A percentile compares a stretch with the other conserved stretches of the same genome.
phyloP scores from a whole-genome alignment of 1,140 invertebrate species.

The Laodelphax striatellus region DNA sequence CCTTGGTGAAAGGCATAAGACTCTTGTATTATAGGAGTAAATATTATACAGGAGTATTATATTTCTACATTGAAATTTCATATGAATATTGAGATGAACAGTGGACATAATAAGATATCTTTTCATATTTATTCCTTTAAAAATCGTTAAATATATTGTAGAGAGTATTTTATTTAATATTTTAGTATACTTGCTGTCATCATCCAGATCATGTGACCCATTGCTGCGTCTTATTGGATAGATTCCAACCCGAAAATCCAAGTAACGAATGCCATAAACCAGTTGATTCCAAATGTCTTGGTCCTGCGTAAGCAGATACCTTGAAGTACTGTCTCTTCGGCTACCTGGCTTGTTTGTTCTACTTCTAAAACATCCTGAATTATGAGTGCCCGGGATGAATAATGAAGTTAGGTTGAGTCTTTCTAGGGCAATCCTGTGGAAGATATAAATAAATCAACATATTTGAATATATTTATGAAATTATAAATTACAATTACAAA shows the following conservation, averaged over 20 bases:
- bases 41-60: too few species aligned
- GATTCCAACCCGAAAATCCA: slow-evolving; percentile 60
- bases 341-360: slow-evolving; percentile 29
- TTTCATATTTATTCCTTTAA: too few species aligned
- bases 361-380: slow-evolving; percentile 47
- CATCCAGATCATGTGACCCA: slow-evolving; percentile 4
- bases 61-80: too few species aligned
- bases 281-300: slow-evolving; percentile 65
- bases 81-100: too few species aligned
- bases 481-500: too few species aligned
- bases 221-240: slow-evolving; percentile 31
- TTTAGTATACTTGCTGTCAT: slow-evolving; percentile 24
- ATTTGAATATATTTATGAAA: too few species aligned
- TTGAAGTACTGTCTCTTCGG: slow-evolving; percentile 31
- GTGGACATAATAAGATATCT: too few species aligned
- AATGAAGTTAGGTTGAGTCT: slow-evolving; percentile 40
- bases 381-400: slow-evolving; percentile 57
- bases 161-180: not conserved
- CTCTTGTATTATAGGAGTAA: too few species aligned
- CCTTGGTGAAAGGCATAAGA: too few species aligned
- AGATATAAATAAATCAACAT: too few species aligned
- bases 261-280: slow-evolving; percentile 65
- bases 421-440: slow-evolving; percentile 36
- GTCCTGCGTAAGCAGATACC: slow-evolving; percentile 53
- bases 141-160: not conserved